Evolutionary conservation across 2,113 vertebrate species (phyloP).

Genomic region (Rhea pennata): DNA sequence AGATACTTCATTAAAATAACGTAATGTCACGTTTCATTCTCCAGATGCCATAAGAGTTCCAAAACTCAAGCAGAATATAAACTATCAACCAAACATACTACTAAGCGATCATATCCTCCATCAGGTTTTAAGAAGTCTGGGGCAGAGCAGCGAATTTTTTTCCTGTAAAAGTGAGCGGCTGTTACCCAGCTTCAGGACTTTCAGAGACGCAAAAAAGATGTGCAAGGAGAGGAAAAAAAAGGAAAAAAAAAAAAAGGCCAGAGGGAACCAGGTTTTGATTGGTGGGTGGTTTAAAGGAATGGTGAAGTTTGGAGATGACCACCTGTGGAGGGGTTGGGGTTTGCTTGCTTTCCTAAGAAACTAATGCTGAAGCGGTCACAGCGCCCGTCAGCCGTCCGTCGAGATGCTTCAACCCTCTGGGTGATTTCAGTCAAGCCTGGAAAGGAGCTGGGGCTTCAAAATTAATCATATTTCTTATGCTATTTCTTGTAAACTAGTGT

Average conservation of each 20-base stretch:
- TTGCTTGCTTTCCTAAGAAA: neutral
- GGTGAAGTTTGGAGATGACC: neutral
- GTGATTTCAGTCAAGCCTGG: neutral
- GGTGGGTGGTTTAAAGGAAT: neutral
- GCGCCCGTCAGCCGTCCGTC: neutral
- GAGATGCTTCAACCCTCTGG: neutral
- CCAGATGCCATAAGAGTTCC: neutral
- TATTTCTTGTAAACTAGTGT: neutral
- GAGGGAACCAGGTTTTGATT: conserved; percentile 4
- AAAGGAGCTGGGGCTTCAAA: neutral
- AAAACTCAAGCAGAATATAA: conserved; percentile 39
- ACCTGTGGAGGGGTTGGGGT: neutral
- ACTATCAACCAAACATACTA: neutral
- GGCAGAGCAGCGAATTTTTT: neutral
- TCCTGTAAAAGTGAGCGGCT: neutral
- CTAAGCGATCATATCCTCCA: neutral
- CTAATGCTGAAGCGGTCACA: neutral
- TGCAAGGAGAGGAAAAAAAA: neutral
- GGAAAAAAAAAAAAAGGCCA: neutral
- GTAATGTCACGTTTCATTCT: neutral
- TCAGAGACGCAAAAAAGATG: neutral
- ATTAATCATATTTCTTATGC: neutral
- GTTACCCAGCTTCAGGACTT: neutral
- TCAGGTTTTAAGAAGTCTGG: neutral
- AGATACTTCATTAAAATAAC: neutral